Percentiles rank a stretch among this genome's conserved stretches.
phyloP scores from a whole-genome alignment of 2,888 invertebrate genomes.

The Quadroppia sp. region DNA sequence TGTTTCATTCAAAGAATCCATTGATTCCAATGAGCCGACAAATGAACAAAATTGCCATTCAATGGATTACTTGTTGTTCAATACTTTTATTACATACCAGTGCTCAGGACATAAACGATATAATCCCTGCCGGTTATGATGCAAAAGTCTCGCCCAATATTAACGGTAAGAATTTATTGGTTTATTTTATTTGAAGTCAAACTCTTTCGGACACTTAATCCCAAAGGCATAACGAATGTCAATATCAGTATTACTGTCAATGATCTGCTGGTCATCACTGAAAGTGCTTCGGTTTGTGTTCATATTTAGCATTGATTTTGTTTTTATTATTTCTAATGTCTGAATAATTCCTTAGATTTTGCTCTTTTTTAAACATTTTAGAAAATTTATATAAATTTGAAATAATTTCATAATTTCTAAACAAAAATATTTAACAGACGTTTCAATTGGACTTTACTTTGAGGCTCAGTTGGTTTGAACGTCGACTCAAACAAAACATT shows the following conservation, averaged over 20 bases:
- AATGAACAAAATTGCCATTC: too few relatives aligned
- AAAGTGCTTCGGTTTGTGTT: slow-evolving; percentile 32
- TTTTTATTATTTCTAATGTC: too few relatives aligned
- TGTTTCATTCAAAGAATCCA: too few relatives aligned
- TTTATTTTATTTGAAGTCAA: not conserved
- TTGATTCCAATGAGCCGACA: too few relatives aligned
- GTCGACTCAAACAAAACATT: slow-evolving; percentile 20
- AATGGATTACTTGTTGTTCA: too few relatives aligned
- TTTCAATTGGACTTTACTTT: slow-evolving; percentile 39
- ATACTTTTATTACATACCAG: not conserved
- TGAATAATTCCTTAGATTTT: too few relatives aligned
- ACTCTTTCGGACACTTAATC: not conserved
- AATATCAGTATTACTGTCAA: slow-evolving; percentile 19
- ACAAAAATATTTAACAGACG: not conserved
- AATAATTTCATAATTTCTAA: too few relatives aligned
- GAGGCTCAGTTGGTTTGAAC: slow-evolving; percentile 39
- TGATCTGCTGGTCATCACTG: slow-evolving; percentile 31
- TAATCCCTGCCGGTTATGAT: slow-evolving; percentile 34
- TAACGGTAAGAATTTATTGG: not conserved
- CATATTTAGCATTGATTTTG: not conserved
- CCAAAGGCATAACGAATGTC: slow-evolving; percentile 8
- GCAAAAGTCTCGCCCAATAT: slow-evolving; percentile 23
- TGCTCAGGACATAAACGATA: slow-evolving; percentile 12
- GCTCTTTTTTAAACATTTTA: too few relatives aligned
- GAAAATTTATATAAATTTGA: too few relatives aligned